Conservation (phyloP, 2,797 vertebrate genomes). For the Characodon lateralis region DNA sequence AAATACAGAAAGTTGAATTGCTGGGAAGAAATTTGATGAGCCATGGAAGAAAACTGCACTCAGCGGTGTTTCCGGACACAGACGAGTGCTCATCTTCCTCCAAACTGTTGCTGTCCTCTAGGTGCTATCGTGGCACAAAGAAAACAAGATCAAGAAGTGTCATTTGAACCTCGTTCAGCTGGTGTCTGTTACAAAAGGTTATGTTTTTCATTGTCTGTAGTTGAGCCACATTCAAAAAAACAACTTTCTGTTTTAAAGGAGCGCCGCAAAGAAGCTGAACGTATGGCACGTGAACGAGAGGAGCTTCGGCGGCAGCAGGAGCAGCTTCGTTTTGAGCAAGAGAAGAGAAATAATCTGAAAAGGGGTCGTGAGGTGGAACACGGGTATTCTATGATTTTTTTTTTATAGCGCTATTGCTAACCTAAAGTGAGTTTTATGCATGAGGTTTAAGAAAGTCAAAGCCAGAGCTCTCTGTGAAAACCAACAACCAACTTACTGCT, state of each 20-base stretch:
- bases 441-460: neutral
- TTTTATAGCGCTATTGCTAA: neutral
- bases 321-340: constrained; percentile 95
- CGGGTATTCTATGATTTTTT: constrained; percentile 76
- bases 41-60: too few relatives aligned
- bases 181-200: neutral
- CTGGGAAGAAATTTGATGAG: too few relatives aligned
- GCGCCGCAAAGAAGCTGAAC: constrained; percentile 94
- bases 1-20: too few relatives aligned
- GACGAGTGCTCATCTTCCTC: neutral
- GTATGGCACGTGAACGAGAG: constrained; percentile 93
- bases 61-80: neutral
- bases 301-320: constrained; percentile 96
- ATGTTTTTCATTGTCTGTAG: neutral
- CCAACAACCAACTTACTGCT: neutral
- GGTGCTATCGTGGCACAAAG: neutral
- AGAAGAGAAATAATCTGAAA: constrained; percentile 95
- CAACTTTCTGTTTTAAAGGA: constrained; percentile 74
- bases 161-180: neutral
- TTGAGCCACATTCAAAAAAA: neutral
- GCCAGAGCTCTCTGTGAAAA: neutral
- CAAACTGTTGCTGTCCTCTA: neutral
- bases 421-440: neutral
- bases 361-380: constrained; percentile 94
- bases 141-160: neutral